Conservation (phyloP, 1,140 invertebrate species). For the Platorchestia sp. region DNA sequence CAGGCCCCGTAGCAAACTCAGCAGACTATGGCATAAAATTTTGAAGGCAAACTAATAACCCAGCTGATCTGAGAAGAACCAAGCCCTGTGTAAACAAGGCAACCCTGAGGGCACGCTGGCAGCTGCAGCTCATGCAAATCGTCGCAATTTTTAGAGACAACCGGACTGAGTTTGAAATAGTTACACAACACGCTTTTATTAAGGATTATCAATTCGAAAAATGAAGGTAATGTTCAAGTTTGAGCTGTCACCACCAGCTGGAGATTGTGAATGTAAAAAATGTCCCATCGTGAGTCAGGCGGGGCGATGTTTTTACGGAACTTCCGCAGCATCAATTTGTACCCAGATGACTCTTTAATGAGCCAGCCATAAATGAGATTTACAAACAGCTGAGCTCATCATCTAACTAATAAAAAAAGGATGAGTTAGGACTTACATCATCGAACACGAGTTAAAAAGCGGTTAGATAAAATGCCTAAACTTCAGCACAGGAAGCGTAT, state of each 20-base stretch:
- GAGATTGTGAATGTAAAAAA: background rate
- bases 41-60: constrained; percentile 39
- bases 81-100: constrained; percentile 26
- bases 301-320: background rate
- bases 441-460: background rate
- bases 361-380: background rate
- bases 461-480: background rate
- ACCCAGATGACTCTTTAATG: background rate
- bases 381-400: background rate
- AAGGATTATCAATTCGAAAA: background rate
- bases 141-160: background rate
- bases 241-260: background rate
- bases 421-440: background rate
- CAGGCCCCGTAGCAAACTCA: constrained; percentile 26
- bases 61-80: constrained; percentile 45
- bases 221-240: background rate
- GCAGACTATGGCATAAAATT: constrained; percentile 50
- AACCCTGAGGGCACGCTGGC: background rate
- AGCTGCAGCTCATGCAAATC: background rate
- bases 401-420: background rate
- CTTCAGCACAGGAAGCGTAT: background rate
- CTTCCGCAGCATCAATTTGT: constrained; percentile 11
- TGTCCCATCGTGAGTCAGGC: background rate
- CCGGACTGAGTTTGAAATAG: background rate
- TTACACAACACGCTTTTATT: background rate